phyloP scores from a whole-genome alignment of 2,888 invertebrate species.

The Caenorhabditis wallacei region DNA sequence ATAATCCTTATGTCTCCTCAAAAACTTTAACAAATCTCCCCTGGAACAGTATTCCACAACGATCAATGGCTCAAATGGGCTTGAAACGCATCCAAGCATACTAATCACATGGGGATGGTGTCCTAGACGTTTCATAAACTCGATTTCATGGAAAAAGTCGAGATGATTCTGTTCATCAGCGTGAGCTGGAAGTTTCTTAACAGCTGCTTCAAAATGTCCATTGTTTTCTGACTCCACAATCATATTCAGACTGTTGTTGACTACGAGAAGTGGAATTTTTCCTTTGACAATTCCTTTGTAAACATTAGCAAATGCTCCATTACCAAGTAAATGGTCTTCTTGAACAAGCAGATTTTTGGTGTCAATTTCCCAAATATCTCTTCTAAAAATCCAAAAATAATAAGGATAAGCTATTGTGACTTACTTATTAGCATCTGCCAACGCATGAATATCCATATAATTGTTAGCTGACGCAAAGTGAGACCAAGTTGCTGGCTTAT shows the following conservation, averaged over 20 bases:
- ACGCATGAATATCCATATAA: constrained; percentile 70
- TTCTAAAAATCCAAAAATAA: constrained; percentile 59
- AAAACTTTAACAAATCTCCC: constrained; percentile 76
- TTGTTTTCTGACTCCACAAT: constrained; percentile 63
- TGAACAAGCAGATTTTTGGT: constrained; percentile 71
- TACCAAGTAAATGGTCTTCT: constrained; percentile 74
- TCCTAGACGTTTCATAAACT: constrained; percentile 79
- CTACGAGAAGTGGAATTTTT: constrained; percentile 67
- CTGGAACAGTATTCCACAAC: constrained; percentile 75
- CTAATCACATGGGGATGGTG: constrained; percentile 75
- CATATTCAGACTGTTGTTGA: constrained; percentile 60
- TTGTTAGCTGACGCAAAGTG: constrained; percentile 67
- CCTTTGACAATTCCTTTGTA: constrained; percentile 75
- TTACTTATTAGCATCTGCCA: constrained; percentile 66
- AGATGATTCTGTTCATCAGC: constrained; percentile 73
- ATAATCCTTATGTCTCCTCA: constrained; percentile 69
- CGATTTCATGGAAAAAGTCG: constrained; percentile 78
- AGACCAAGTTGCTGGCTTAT: constrained; percentile 12
- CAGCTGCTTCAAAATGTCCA: constrained; percentile 72
- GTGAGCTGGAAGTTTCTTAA: constrained; percentile 77
- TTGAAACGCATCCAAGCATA: constrained; percentile 77
- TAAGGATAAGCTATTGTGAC: background rate
- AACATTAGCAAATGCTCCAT: constrained; percentile 78
- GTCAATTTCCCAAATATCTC: constrained; percentile 76
- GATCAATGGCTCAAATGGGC: constrained; percentile 74